Conservation (phyloP, 2,888 invertebrate genomes). For the Cephus rjabovi region DNA sequence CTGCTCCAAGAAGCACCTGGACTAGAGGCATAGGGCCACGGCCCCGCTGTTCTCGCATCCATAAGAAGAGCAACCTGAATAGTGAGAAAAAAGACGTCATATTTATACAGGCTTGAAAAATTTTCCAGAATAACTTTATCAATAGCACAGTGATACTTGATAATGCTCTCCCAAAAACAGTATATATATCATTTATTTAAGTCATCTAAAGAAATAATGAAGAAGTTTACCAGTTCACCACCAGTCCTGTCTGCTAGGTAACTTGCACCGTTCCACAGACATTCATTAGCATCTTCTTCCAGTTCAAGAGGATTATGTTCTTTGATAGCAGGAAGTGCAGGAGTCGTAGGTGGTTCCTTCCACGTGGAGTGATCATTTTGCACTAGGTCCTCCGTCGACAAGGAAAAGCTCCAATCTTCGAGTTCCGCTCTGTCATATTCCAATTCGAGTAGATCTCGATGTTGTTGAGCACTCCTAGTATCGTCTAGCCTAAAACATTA, state of each 20-base stretch:
- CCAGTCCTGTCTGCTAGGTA: conserved; percentile 77
- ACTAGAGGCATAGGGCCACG: conserved; percentile 75
- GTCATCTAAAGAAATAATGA: no score
- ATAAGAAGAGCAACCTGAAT: conserved; percentile 66
- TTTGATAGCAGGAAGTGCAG: conserved; percentile 79
- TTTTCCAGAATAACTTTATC: no score
- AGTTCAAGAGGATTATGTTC: conserved; percentile 79
- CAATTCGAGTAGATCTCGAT: conserved; percentile 76
- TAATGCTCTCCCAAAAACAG: no score
- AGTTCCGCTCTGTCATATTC: conserved; percentile 82
- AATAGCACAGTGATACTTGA: no score
- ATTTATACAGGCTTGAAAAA: no score
- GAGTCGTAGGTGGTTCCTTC: conserved; percentile 64
- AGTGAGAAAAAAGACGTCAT: not conserved
- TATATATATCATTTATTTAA: no score
- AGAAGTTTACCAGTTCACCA: conserved; percentile 70
- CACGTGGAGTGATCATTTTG: conserved; percentile 60
- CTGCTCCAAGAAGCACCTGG: conserved; percentile 69
- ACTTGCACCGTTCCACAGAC: conserved; percentile 81
- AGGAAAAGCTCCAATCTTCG: conserved; percentile 83
- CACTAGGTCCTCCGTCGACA: conserved; percentile 78
- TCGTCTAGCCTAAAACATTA: conserved; percentile 72
- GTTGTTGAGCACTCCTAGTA: conserved; percentile 77
- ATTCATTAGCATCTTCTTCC: conserved; percentile 80
- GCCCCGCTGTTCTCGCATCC: conserved; percentile 69